Evolutionary conservation across 2,113 vertebrate species (phyloP), one percentile per base, ranked within the genome.

Genomic region (Colinus virginianus): DNA sequence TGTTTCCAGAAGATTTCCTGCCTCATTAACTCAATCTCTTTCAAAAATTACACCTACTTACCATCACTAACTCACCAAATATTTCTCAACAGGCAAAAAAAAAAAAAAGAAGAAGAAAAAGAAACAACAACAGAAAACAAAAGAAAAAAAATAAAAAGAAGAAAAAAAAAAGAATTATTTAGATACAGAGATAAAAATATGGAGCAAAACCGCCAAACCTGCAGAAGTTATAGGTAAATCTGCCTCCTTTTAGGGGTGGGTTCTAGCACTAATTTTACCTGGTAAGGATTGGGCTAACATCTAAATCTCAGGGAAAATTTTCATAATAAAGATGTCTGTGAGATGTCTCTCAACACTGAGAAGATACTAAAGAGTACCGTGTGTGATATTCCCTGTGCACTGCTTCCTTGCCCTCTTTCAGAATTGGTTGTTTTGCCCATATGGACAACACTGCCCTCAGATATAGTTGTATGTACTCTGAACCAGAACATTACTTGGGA

Each of bases 21-120:
- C 4, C 51, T 89, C 17, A 0, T 91, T 91, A 75, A 82, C 68
- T 66, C 22, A 67, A 3, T 55, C 6, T 21, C 10, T 84, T 90
- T 84, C 45, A 90, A 77, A 78, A 77, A 91, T 19, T 45, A 38
- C 21, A 15, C 11, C 66, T 79, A 75, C 93, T 92, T 92, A 88
- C 38, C 40, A 90, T 64, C 13, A 30, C 6, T 48, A 84, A 82
- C 67, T 91, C 32, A 78, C 17, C 26, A 94, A 56, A 67, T 81
- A 32, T 56, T 6, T 90, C 46, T 55, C 56, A 78, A 5, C 76
- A 72, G 22, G 70, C 7, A 16, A 64, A 79, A 6, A 48, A 45
- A 84, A 83, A 72, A 2, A 7, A 45, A 7, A 45, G 45, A 81
- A 87, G 72, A 7, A 45, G 45, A 81, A 45, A 16, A 64, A 79